Percentiles rank a stretch among this genome's conserved stretches.
Evolutionary conservation across 2,113 vertebrate genomes (phyloP).

Genomic region (Ciconia boyciana): DNA sequence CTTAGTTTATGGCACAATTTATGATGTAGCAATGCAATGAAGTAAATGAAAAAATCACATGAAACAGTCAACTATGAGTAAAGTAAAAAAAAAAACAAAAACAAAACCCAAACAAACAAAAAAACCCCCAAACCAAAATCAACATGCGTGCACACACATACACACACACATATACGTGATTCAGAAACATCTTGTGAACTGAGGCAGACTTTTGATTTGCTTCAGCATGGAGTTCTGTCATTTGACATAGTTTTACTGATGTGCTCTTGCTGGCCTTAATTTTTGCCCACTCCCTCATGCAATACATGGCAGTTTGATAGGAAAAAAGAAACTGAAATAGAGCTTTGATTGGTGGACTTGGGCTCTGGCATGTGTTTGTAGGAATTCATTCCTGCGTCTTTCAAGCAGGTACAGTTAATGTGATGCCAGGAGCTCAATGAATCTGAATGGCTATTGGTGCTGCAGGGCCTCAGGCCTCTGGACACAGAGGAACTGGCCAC

Average conservation of each 20-base stretch:
- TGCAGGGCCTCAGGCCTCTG: neutral
- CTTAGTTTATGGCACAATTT: neutral
- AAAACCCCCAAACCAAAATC: neutral
- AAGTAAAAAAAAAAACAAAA: neutral
- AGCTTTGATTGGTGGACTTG: neutral
- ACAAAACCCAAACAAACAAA: too few species aligned
- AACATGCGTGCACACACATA: fast-evolving
- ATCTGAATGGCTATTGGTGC: neutral
- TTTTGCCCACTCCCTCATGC: neutral
- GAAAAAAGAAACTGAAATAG: neutral
- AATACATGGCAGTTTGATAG: neutral
- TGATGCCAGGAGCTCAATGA: neutral
- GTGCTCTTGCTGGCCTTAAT: neutral
- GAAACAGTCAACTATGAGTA: neutral
- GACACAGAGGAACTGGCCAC: neutral
- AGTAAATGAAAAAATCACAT: neutral
- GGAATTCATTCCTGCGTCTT: neutral
- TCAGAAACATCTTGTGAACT: neutral
- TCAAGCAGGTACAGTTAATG: neutral
- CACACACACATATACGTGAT: fast-evolving
- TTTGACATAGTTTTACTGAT: neutral
- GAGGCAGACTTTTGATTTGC: neutral
- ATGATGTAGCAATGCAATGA: neutral
- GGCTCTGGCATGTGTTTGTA: neutral
- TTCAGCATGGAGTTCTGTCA: neutral